A percentile compares a stretch with the other conserved stretches of the same genome.
phyloP scores from a whole-genome alignment of 1,140 invertebrate genomes.

The Orussus abietinus region DNA sequence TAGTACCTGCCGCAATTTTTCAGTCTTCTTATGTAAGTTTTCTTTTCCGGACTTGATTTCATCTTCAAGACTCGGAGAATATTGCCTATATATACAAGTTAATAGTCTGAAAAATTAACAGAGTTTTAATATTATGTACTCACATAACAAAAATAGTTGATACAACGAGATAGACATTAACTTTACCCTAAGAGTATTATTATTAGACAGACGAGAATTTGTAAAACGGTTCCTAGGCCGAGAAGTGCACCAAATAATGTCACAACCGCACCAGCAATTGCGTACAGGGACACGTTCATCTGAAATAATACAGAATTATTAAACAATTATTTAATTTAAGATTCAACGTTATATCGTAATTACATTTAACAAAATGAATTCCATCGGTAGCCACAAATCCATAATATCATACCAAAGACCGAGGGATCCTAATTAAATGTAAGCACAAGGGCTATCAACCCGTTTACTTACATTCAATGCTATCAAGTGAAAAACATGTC shows the following conservation, averaged over 20 bases:
- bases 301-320: conserved; percentile 28
- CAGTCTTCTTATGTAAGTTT: conserved; percentile 50
- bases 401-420: background rate
- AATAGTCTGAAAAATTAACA: conserved; percentile 36
- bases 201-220: conserved; percentile 36
- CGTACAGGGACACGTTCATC: conserved; percentile 49
- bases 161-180: conserved; percentile 1
- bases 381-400: background rate
- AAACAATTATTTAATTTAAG: background rate
- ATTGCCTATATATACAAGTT: conserved; percentile 45
- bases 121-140: conserved; percentile 1
- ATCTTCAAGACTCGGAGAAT: conserved; percentile 39
- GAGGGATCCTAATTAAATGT: background rate
- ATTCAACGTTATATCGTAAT: background rate
- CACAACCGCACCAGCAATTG: conserved; percentile 40
- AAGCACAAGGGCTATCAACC: background rate
- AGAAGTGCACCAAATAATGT: conserved; percentile 41
- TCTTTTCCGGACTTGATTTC: conserved; percentile 42
- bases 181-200: conserved; percentile 45
- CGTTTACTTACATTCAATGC: no score
- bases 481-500: no score
- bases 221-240: conserved; percentile 41
- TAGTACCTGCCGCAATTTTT: conserved; percentile 44
- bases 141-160: conserved; percentile 3
- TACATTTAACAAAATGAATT: background rate